Evolutionary conservation across 2,888 invertebrate genomes (phyloP).

Genomic region (Azorinus chamasolen): DNA sequence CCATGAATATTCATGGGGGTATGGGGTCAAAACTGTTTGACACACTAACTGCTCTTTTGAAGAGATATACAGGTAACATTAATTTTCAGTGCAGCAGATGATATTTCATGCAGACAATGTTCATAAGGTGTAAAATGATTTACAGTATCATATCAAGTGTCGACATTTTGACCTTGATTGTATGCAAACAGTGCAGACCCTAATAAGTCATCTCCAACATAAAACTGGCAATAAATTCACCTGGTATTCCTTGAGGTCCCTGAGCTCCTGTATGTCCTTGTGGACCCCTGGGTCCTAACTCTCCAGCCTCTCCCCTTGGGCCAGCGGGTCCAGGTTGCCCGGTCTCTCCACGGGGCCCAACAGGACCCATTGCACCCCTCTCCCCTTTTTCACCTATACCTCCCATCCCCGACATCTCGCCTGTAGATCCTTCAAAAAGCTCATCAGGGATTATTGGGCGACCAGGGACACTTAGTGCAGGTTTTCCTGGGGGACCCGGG

Average conservation of each 20-base stretch:
- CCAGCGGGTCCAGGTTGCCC: constrained; percentile 75
- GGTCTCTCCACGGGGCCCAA: constrained; percentile 66
- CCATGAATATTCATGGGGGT: no score
- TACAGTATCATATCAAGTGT: no score
- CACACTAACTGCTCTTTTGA: no score
- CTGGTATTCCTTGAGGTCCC: constrained; percentile 23
- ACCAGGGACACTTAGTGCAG: constrained; percentile 44
- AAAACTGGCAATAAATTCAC: neutral
- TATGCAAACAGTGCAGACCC: no score
- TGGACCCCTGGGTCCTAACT: constrained; percentile 55
- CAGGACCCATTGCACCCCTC: constrained; percentile 53
- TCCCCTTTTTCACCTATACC: constrained; percentile 47
- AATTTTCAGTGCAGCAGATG: no score
- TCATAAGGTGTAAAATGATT: no score
- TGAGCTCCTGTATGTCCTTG: constrained; percentile 57
- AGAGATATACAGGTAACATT: no score
- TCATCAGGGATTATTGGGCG: constrained; percentile 24
- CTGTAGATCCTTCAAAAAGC: constrained; percentile 50
- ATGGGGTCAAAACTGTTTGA: no score
- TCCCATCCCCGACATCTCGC: constrained; percentile 30
- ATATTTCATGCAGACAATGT: no score
- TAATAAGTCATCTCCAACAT: no score
- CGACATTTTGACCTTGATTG: no score
- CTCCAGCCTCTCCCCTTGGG: constrained; percentile 55
- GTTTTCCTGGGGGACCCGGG: constrained; percentile 54